Conservation (phyloP, 2,113 vertebrate species). For the Pachyramphus minor region DNA sequence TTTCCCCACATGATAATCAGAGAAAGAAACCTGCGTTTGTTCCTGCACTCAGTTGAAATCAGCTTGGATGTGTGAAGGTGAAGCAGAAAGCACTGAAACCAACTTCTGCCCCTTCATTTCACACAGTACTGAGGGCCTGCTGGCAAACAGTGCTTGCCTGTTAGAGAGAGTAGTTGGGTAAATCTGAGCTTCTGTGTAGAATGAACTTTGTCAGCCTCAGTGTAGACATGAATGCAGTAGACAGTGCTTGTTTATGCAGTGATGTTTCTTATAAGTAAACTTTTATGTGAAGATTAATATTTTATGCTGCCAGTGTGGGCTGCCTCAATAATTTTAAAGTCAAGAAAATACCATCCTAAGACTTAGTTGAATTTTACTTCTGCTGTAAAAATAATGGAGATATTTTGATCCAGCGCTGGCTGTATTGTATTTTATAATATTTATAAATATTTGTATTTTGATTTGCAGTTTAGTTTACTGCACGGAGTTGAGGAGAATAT, state of each 20-base stretch:
- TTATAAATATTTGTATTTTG: not conserved
- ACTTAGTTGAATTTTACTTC: not conserved
- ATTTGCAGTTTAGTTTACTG: not conserved
- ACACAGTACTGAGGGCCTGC: not conserved
- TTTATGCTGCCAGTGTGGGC: not conserved
- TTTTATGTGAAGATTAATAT: not conserved
- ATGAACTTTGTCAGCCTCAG: not conserved
- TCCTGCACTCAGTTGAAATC: not conserved
- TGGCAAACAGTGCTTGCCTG: not conserved
- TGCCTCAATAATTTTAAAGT: not conserved
- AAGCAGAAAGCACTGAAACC: not conserved
- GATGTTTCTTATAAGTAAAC: not conserved
- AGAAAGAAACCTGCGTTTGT: not conserved
- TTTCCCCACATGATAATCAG: not conserved
- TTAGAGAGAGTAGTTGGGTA: not conserved
- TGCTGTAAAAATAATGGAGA: not conserved
- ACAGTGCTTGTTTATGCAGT: not conserved
- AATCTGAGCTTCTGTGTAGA: not conserved
- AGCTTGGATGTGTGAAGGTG: not conserved
- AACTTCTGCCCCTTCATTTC: not conserved
- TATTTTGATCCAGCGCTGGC: not conserved
- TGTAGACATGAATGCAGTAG: not conserved
- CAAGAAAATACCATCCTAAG: not conserved
- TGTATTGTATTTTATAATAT: too few species aligned
- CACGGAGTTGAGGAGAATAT: not conserved